phyloP scores from a whole-genome alignment of 2,797 vertebrate species.

The Dicrostonyx torquatus region DNA sequence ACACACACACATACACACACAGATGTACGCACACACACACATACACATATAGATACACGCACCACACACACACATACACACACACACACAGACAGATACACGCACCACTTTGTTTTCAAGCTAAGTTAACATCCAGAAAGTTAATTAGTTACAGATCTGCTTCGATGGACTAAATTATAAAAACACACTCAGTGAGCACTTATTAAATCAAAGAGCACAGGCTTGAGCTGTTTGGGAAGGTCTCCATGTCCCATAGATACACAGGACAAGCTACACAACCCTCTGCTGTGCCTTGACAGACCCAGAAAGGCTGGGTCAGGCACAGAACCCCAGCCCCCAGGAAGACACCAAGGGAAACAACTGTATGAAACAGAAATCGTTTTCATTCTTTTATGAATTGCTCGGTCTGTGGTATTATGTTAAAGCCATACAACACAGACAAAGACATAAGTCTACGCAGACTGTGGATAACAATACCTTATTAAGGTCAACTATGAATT shows the following conservation, averaged over 20 bases:
- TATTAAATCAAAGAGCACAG: neutral
- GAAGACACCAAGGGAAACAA: neutral
- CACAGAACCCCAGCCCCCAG: neutral
- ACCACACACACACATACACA: neutral
- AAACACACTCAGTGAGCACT: neutral
- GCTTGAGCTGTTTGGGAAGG: neutral
- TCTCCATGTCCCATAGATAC: neutral
- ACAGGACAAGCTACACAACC: neutral
- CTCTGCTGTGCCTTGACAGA: neutral
- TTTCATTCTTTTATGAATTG: neutral
- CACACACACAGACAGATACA: neutral
- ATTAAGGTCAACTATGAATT: neutral
- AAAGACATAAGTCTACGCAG: neutral
- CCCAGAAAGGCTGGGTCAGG: neutral
- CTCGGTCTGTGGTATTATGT: neutral
- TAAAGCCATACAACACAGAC: neutral
- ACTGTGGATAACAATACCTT: neutral
- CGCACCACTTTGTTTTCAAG: neutral
- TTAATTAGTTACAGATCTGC: neutral
- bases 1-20: neutral
- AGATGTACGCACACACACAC: no score
- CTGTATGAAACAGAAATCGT: neutral
- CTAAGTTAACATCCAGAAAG: neutral
- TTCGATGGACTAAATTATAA: neutral
- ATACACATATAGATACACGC: neutral